Evolutionary conservation across 1,140 invertebrate species (phyloP).

Genomic region (Oryctes rhinoceros): DNA sequence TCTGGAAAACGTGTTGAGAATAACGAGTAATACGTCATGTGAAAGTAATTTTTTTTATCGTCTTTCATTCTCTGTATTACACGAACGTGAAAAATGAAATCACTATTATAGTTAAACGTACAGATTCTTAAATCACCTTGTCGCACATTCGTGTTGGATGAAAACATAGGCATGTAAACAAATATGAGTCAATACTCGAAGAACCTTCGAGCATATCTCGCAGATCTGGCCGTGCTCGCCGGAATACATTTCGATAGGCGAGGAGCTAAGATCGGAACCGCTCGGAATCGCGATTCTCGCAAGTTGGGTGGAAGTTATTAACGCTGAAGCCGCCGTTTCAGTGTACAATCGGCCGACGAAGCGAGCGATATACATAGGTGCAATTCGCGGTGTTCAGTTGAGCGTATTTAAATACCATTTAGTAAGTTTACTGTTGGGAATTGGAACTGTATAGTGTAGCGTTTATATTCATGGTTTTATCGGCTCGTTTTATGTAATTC

Average conservation of each 20-base stretch:
- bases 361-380: background rate
- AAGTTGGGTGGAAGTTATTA: background rate
- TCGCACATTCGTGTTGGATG: background rate
- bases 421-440: conserved; percentile 6
- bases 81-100: background rate
- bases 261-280: background rate
- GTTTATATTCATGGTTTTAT: background rate
- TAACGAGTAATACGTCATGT: no score
- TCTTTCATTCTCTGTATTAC: background rate
- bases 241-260: background rate
- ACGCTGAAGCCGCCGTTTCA: background rate
- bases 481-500: conserved; percentile 1
- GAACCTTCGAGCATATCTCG: conserved; percentile 22
- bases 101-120: background rate
- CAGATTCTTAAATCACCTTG: conserved; percentile 2
- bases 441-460: background rate
- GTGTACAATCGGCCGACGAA: background rate
- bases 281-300: background rate
- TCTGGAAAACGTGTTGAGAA: no score
- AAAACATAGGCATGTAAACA: conserved; percentile 26
- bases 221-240: background rate
- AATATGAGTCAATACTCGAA: conserved; percentile 24
- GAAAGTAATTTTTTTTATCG: background rate
- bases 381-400: background rate
- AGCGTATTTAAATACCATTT: conserved; percentile 29